Percentiles rank a stretch among this genome's conserved stretches.
phyloP scores from a whole-genome alignment of 2,888 invertebrate species.

The Lasioglossum vierecki region DNA sequence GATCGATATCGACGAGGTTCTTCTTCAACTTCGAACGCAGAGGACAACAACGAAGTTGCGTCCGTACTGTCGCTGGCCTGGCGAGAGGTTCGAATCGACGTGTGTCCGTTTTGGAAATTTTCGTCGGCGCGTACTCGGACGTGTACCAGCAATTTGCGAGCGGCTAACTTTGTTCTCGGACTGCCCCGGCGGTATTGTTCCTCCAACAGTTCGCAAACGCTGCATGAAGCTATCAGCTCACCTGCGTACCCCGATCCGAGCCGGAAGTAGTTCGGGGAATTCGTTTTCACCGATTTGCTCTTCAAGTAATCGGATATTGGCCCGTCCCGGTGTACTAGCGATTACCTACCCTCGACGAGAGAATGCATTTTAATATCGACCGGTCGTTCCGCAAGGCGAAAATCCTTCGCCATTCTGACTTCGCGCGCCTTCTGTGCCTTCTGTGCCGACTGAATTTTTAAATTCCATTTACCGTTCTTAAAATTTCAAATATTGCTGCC shows the following conservation, averaged over 20 bases:
- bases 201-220: constrained; percentile 54
- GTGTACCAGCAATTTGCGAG: constrained; percentile 47
- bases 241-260: constrained; percentile 46
- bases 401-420: neutral
- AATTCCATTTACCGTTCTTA: neutral
- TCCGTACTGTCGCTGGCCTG: no score
- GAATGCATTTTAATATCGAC: constrained; percentile 7
- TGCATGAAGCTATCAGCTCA: constrained; percentile 49
- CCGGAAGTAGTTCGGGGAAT: constrained; percentile 46
- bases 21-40: neutral
- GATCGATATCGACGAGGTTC: neutral
- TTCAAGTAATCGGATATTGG: constrained; percentile 43
- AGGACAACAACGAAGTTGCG: neutral
- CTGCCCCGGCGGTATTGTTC: constrained; percentile 54
- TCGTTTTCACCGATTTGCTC: constrained; percentile 49
- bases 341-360: constrained; percentile 1
- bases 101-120: constrained; percentile 11
- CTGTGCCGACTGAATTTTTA: neutral
- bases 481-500: neutral
- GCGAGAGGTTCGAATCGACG: neutral
- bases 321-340: constrained; percentile 28
- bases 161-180: constrained; percentile 42
- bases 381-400: neutral
- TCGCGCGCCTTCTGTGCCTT: neutral
- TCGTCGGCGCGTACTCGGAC: neutral